phyloP scores from a whole-genome alignment of 2,113 vertebrate genomes.

The rabbit (Oryctolagus cuniculus) region mOryCun1.1 NC_091438.1:113419001-113419500 shows the following conservation, averaged over 20 bases:
- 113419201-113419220: neutral
- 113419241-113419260: slow-evolving; percentile 19
- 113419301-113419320: neutral
- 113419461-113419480: neutral
- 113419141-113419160: neutral
- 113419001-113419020: neutral
- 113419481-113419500: neutral
- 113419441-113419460: neutral
- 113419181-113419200: neutral
- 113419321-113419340: slow-evolving; percentile 33
- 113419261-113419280: neutral
- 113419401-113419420: neutral
- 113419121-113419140: neutral
- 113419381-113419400: neutral
- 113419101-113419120: neutral
- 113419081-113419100: neutral
- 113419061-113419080: neutral
- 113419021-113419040: neutral
- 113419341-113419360: neutral
- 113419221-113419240: slow-evolving; percentile 32
- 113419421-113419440: neutral
- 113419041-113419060: neutral
- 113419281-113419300: slow-evolving; percentile 36
- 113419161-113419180: neutral
- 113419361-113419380: slow-evolving; percentile 33